phyloP scores from a whole-genome alignment of 1,140 invertebrate species.

The Sarcophaga peregrina region DNA sequence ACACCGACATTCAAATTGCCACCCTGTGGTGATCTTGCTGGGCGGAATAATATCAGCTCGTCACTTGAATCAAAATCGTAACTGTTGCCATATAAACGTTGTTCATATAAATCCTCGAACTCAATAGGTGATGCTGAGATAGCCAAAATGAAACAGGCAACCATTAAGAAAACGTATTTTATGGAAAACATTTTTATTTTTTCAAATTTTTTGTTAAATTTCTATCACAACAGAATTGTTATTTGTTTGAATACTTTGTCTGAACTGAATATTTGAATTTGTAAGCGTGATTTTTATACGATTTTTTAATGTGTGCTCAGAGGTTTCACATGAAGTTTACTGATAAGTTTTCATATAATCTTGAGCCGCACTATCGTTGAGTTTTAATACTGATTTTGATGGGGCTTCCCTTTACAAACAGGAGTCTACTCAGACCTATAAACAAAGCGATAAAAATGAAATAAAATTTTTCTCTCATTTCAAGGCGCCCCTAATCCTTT shows the following conservation, averaged over 20 bases:
- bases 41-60: background rate
- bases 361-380: slow-evolving; percentile 53
- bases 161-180: background rate
- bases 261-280: background rate
- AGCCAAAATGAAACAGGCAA: background rate
- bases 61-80: background rate
- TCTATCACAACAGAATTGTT: background rate
- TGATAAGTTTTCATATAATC: background rate
- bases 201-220: background rate
- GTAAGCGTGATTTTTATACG: background rate
- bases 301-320: background rate
- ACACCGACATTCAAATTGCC: background rate
- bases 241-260: background rate
- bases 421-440: no score
- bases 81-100: background rate
- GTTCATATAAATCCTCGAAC: background rate
- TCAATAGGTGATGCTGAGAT: background rate
- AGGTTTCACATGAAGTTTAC: background rate
- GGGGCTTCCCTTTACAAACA: no score
- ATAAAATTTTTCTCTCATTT: no score
- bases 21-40: background rate
- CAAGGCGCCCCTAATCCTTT: no score
- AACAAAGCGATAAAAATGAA: no score
- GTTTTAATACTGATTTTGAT: background rate
- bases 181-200: background rate